Evolutionary conservation across 1,140 invertebrate species (phyloP).

Genomic region (Helicoverpa zea): DNA sequence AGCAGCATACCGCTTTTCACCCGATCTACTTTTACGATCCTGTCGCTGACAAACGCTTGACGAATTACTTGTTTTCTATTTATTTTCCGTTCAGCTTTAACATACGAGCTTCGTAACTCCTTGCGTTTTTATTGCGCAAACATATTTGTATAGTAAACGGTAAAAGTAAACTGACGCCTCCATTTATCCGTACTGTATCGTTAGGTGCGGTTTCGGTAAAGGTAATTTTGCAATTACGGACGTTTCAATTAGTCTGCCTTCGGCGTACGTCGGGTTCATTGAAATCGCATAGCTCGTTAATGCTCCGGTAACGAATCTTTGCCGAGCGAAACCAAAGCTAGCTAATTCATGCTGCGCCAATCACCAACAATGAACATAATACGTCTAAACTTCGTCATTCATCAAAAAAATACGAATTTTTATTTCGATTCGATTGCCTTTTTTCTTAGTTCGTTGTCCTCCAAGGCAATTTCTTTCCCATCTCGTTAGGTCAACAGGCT

Average conservation of each 20-base stretch:
- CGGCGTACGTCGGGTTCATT: background rate
- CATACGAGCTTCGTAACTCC: background rate
- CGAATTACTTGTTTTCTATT: constrained; percentile 26
- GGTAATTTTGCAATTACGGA: constrained; percentile 29
- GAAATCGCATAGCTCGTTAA: background rate
- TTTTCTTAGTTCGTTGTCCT: no score
- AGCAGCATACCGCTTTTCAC: background rate
- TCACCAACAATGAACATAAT: no score
- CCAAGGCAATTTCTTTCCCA: no score
- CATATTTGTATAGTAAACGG: background rate
- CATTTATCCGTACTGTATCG: constrained; percentile 20
- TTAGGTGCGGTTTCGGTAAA: constrained; percentile 10
- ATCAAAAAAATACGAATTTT: no score
- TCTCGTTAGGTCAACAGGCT: no score
- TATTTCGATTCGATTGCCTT: no score
- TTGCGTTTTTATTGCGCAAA: background rate
- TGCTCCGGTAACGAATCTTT: constrained; percentile 4
- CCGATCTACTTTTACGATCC: constrained; percentile 12
- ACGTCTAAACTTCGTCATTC: no score
- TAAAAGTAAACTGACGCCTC: background rate
- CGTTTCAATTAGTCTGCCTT: constrained; percentile 23
- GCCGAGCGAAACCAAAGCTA: background rate
- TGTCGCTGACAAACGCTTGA: constrained; percentile 8
- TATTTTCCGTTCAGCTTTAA: constrained; percentile 20
- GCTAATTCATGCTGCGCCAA: no score